Evolutionary conservation across 2,113 vertebrate species (phyloP), one percentile per base, ranked within the genome.

Genomic region (Fulmarus glacialis): DNA sequence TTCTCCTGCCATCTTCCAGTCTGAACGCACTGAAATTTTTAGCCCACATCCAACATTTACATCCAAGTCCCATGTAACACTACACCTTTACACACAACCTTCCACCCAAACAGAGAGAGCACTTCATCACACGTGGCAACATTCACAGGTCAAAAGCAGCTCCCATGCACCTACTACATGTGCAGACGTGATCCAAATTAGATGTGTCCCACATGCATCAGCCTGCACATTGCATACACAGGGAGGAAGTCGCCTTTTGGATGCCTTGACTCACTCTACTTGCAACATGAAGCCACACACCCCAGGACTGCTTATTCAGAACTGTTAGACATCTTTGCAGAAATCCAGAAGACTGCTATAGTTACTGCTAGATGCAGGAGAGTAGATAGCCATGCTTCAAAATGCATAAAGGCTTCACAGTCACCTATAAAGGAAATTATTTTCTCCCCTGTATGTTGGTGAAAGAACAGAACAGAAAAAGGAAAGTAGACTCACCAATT

Each of bases 151-250:
- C 58, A 58, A 38, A 52, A 43, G 59, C 45, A 73, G 59, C 26
- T 32, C 68, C 42, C 15, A 5, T 5, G 16, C 47, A 17, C 12
- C 30, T 23, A 9, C 30, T 14, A 12, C 19, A 10, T 0, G 6
- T 9, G 23, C 40, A 43, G 55, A 21, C 0, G 2, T 12, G 48
- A 82, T 21, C 56, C 70, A 21, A 10, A 47, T 8, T 56, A 20
- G 30, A 11, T 4, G 19, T 20, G 21, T 34, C 63, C 32, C 83
- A 11, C 6, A 0, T 7, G 20, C 40, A 26, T 7, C 52, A 67
- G 48, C 59, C 55, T 27, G 62, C 77, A 29, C 12, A 1, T 18
- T 5, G 0, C 6, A 7, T 7, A 9, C 26, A 2, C 30, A 21
- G 38, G 34, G 52, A 59, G 47, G 6, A 47, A 66, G 66, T 27